Conservation (phyloP, 2,797 vertebrate species). For the Chaetophractus vellerosus region DNA sequence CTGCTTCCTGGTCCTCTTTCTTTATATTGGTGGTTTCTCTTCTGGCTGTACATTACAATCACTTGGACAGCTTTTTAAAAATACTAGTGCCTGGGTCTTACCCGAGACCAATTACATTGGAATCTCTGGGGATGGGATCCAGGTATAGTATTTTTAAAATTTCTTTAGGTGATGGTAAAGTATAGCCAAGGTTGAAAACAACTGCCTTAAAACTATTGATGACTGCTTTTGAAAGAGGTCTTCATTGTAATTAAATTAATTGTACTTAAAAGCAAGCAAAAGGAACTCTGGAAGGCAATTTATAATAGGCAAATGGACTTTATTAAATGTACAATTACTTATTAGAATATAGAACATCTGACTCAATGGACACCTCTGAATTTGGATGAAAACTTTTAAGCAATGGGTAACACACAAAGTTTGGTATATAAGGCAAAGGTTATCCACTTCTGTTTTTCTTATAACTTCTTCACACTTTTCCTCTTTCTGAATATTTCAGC, state of each 20-base stretch:
- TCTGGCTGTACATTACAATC: neutral
- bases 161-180: constrained; percentile 12
- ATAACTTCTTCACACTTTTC: neutral
- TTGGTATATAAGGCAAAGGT: neutral
- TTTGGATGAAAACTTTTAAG: constrained; percentile 7
- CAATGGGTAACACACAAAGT: neutral
- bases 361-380: neutral
- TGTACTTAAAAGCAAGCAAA: constrained; percentile 45
- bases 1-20: neutral
- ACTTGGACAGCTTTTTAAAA: neutral
- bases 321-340: neutral
- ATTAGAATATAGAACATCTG: neutral
- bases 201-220: neutral
- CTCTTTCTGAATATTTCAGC: neutral
- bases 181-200: neutral
- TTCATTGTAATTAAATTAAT: neutral
- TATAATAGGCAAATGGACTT: constrained; percentile 14
- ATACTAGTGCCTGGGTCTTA: neutral
- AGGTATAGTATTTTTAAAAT: neutral
- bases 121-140: neutral
- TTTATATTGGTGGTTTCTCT: neutral
- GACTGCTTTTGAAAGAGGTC: constrained; percentile 24
- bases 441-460: neutral
- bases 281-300: constrained; percentile 51
- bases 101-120: neutral